These are phyloP conservation scores for Mus pahari DNA, from an alignment of 2,113 vertebrate species.

Conservation along the genomic window DNA sequence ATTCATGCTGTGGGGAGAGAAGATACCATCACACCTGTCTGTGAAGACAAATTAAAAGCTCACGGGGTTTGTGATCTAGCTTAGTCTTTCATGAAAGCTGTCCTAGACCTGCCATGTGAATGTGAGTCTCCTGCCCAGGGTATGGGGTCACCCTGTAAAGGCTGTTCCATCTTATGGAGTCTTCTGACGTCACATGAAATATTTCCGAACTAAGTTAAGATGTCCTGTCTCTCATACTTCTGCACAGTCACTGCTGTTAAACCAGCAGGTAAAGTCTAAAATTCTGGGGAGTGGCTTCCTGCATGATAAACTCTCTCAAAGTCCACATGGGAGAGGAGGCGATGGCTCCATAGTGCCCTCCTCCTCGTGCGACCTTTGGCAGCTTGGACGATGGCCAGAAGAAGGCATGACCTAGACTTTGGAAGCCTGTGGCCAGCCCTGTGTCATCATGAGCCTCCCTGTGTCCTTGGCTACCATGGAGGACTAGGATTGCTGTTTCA, in stretches of 20 bases:
- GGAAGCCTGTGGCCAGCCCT: not conserved
- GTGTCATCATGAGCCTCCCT: not conserved
- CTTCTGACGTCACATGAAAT: not conserved
- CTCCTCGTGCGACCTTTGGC: not conserved
- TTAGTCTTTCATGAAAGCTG: not conserved
- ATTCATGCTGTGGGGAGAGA: not conserved
- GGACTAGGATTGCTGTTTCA: no score
- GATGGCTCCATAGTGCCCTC: not conserved
- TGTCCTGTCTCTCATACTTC: not conserved
- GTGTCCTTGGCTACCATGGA: not conserved
- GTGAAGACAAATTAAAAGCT: not conserved
- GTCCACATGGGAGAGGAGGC: not conserved
- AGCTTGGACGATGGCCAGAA: not conserved
- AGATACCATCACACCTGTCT: not conserved
- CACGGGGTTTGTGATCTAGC: not conserved
- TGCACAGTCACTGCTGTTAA: not conserved
- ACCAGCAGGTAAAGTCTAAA: not conserved
- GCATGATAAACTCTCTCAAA: not conserved
- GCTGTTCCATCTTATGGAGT: not conserved
- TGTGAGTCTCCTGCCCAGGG: not conserved
- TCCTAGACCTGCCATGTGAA: no score
- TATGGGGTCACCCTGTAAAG: not conserved
- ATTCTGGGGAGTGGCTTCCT: not conserved
- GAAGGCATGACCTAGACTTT: accelerated
- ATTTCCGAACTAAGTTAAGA: not conserved